Percentiles rank a stretch among this genome's conserved stretches.
phyloP scores from a whole-genome alignment of 2,113 vertebrate genomes.

The Dicerorhinus sumatrensis region DNA sequence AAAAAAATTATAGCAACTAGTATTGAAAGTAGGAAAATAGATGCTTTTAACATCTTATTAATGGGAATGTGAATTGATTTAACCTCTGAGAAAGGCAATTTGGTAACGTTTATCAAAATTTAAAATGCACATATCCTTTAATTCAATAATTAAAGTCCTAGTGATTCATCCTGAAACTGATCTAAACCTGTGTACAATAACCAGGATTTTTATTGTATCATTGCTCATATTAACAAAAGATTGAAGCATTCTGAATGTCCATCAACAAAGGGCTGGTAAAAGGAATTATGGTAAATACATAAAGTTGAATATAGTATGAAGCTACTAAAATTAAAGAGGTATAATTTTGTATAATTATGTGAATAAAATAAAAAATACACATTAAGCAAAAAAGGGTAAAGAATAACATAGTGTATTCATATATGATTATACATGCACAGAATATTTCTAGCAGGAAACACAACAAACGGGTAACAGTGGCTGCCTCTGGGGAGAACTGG shows the following conservation, averaged over 20 bases:
- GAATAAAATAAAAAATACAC: conserved; percentile 14
- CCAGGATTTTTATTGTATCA: not conserved
- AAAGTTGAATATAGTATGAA: not conserved
- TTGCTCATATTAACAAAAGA: not conserved
- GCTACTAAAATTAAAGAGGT: conserved; percentile 17
- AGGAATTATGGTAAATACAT: not conserved
- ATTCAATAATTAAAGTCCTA: conserved; percentile 9
- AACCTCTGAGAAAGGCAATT: conserved; percentile 8
- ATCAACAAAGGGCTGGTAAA: not conserved
- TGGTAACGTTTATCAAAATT: conserved; percentile 39
- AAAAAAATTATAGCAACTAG: not conserved
- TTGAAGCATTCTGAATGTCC: not conserved
- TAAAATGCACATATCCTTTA: not conserved
- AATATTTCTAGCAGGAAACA: not conserved
- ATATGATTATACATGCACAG: not conserved
- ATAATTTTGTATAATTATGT: not conserved
- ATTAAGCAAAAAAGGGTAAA: not conserved
- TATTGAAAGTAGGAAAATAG: not conserved
- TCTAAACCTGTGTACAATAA: not conserved
- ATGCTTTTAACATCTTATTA: not conserved
- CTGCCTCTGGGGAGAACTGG: not conserved
- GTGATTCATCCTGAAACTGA: not conserved
- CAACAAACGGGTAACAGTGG: not conserved
- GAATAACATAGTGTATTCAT: not conserved
- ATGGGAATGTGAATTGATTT: not conserved